Percentiles rank a stretch among this genome's conserved stretches.
Evolutionary conservation across 1,140 invertebrate genomes (phyloP).

Genomic region (Anadara kagoshimensis): DNA sequence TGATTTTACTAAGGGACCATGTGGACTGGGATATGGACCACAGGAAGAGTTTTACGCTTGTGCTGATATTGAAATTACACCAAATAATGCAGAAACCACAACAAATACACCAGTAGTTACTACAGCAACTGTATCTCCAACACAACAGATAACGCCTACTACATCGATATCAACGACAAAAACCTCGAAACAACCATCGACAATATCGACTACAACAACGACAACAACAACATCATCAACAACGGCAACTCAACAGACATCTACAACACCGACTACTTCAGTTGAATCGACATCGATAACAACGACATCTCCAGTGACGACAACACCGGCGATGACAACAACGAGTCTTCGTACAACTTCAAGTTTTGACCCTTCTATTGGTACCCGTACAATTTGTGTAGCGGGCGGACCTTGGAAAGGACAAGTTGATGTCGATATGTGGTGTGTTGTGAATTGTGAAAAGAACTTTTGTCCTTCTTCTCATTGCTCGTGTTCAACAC

Average conservation of each 20-base stretch:
- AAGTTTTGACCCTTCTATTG: constrained; percentile 2
- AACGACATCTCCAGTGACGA: constrained; percentile 12
- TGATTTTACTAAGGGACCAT: constrained; percentile 14
- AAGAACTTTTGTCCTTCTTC: constrained; percentile 19
- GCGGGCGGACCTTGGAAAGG: constrained; percentile 25
- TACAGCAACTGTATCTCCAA: background rate
- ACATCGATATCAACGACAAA: background rate
- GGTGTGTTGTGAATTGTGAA: constrained; percentile 25
- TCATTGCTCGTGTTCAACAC: constrained; percentile 14
- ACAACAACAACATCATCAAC: background rate
- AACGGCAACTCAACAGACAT: background rate
- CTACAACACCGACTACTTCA: background rate
- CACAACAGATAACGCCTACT: background rate
- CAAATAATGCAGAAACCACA: background rate
- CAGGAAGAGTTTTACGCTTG: constrained; percentile 61
- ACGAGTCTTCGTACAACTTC: background rate
- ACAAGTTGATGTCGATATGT: constrained; percentile 11
- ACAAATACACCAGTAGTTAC: background rate
- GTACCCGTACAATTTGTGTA: constrained; percentile 4
- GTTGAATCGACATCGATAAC: background rate
- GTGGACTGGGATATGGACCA: constrained; percentile 43
- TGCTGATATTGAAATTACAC: constrained; percentile 47
- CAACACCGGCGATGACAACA: background rate
- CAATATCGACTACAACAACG: too few species aligned
- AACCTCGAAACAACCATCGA: background rate